Conservation (phyloP, 2,797 vertebrate species). For the Chloroceryle amazona region DNA sequence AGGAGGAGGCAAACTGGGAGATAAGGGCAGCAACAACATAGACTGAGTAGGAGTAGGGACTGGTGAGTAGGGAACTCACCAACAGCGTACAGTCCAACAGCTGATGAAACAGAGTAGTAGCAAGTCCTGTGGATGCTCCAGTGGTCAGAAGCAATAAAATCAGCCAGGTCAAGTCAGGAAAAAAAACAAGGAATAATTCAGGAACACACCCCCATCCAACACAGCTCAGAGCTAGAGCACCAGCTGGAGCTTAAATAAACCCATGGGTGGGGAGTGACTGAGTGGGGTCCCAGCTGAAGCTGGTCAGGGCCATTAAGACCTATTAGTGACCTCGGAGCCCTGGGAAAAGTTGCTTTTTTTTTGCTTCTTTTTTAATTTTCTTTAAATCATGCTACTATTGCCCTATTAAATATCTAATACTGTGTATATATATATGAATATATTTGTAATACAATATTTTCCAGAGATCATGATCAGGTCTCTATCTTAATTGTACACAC, state of each 20-base stretch:
- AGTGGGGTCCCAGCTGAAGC: neutral
- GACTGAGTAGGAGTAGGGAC: too few relatives aligned
- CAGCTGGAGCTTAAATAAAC: neutral
- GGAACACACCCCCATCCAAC: fast-evolving
- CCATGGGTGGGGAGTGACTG: fast-evolving
- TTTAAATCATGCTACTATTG: neutral
- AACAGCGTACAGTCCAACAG: fast-evolving
- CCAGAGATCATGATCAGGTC: neutral
- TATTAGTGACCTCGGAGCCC: fast-evolving
- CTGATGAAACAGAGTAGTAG: neutral
- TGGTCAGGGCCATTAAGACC: neutral
- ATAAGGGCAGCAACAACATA: neutral
- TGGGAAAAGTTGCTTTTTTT: fast-evolving
- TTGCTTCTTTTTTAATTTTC: too few relatives aligned
- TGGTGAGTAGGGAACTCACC: neutral
- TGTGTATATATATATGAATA: too few relatives aligned
- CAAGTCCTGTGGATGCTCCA: fast-evolving
- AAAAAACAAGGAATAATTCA: neutral
- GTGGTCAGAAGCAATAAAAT: neutral
- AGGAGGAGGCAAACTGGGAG: neutral
- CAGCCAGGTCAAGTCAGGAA: fast-evolving
- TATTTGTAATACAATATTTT: neutral
- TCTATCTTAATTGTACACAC: neutral
- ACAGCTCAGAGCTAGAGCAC: neutral
- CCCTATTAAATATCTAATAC: neutral